A percentile compares a stretch with the other conserved stretches of the same genome.
phyloP scores from a whole-genome alignment of 2,797 vertebrate species.

The Vireo griseus region DNA sequence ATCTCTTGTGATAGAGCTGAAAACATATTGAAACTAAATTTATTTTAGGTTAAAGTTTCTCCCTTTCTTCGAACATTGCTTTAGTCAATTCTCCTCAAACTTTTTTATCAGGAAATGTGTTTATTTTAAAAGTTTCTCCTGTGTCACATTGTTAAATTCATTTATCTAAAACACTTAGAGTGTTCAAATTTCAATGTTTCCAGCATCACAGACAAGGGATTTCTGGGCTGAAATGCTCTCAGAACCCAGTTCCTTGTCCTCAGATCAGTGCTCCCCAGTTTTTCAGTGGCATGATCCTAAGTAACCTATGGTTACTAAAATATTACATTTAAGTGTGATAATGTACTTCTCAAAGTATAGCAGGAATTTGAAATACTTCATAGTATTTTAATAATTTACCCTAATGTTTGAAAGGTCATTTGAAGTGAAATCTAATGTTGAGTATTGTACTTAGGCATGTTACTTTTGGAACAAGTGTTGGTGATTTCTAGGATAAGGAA shows the following conservation, averaged over 20 bases:
- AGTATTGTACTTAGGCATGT: accelerated
- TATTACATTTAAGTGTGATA: neutral
- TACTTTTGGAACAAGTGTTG: neutral
- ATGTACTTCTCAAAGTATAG: neutral
- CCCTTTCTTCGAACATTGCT: neutral
- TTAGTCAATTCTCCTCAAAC: neutral
- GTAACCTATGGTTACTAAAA: neutral
- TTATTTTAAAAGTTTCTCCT: neutral
- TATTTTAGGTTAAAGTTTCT: neutral
- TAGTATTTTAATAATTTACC: neutral
- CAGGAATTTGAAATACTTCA: neutral
- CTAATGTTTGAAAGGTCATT: neutral
- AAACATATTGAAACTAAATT: neutral
- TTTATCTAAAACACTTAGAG: neutral
- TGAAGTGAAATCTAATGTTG: neutral
- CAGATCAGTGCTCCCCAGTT: neutral
- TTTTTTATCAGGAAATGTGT: neutral
- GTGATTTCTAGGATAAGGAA: neutral
- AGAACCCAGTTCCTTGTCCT: neutral
- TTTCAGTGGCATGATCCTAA: neutral
- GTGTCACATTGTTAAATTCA: neutral
- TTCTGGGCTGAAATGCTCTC: neutral
- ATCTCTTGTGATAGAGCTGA: neutral
- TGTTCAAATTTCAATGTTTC: neutral
- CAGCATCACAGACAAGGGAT: neutral